Percentiles rank a stretch among this genome's conserved stretches.
phyloP scores from a whole-genome alignment of 2,797 vertebrate genomes.

The Delichon dasypus region DNA sequence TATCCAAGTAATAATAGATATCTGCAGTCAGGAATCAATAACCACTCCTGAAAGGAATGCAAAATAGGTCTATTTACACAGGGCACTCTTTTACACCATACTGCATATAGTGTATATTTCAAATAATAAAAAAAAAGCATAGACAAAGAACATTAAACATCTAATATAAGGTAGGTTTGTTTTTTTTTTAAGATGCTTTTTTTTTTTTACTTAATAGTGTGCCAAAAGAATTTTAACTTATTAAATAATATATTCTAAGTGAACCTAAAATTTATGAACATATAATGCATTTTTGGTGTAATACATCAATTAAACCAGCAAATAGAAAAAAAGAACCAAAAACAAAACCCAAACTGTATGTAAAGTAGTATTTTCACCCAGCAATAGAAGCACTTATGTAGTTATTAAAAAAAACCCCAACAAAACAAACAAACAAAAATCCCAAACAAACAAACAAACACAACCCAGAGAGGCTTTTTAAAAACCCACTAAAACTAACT shows the following conservation, averaged over 20 bases:
- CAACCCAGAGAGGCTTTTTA: slow-evolving; percentile 43
- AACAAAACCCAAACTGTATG: slow-evolving; percentile 60
- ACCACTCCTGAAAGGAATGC: slow-evolving; percentile 76
- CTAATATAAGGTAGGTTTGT: slow-evolving; percentile 76
- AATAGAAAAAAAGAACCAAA: slow-evolving; percentile 63
- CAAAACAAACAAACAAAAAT: neutral
- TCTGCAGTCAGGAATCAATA: slow-evolving; percentile 75
- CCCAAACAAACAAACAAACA: neutral
- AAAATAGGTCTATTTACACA: slow-evolving; percentile 72
- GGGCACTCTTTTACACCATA: slow-evolving; percentile 73
- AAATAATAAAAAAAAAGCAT: slow-evolving; percentile 73
- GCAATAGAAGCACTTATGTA: slow-evolving; percentile 78
- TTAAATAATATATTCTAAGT: slow-evolving; percentile 86
- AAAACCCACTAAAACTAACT: slow-evolving; percentile 74
- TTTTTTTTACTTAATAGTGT: slow-evolving; percentile 80
- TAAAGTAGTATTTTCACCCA: slow-evolving; percentile 78
- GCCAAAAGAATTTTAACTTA: slow-evolving; percentile 84
- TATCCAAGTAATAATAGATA: slow-evolving; percentile 68
- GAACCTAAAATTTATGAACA: slow-evolving; percentile 83
- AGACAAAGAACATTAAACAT: slow-evolving; percentile 71
- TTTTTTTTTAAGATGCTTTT: slow-evolving; percentile 52
- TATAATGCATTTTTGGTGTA: slow-evolving; percentile 85
- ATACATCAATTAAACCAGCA: slow-evolving; percentile 78
- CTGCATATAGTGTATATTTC: slow-evolving; percentile 66
- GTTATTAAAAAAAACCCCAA: slow-evolving; percentile 51